A percentile compares a stretch with the other conserved stretches of the same genome.
Conservation (phyloP, 2,113 vertebrate genomes). For the Myrmophylax atrothorax region DNA sequence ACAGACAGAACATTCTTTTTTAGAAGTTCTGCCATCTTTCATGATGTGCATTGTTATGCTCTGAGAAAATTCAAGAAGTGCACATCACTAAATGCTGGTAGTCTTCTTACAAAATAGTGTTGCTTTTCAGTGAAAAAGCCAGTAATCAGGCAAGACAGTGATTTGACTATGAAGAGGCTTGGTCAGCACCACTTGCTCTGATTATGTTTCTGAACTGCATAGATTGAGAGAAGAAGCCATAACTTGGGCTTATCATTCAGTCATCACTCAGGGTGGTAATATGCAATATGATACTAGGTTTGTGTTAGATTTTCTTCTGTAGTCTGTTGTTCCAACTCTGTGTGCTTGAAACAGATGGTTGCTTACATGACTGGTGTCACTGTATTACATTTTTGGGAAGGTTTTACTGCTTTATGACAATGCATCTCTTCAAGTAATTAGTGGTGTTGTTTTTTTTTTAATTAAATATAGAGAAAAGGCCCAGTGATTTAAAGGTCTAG, state of each 20-base stretch:
- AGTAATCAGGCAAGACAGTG: neutral
- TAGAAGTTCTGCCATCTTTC: neutral
- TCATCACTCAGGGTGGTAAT: neutral
- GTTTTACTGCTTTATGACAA: neutral
- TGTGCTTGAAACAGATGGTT: neutral
- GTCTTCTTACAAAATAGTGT: neutral
- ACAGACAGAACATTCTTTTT: neutral
- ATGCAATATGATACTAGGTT: neutral
- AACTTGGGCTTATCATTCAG: neutral
- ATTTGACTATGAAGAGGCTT: neutral
- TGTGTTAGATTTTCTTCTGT: constrained; percentile 2
- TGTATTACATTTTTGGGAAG: constrained; percentile 3
- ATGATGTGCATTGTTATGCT: neutral
- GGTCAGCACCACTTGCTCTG: neutral
- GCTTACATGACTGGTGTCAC: neutral
- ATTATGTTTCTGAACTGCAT: neutral
- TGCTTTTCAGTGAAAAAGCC: neutral
- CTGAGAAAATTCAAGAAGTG: neutral
- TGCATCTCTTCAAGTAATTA: neutral
- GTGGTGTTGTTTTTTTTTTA: neutral
- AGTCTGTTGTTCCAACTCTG: neutral
- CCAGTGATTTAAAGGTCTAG: neutral
- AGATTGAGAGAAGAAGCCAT: neutral
- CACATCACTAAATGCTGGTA: neutral
- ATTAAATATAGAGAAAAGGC: neutral